Conservation (phyloP, 1,140 invertebrate species). For the Pemphigus obesinymphae region DNA sequence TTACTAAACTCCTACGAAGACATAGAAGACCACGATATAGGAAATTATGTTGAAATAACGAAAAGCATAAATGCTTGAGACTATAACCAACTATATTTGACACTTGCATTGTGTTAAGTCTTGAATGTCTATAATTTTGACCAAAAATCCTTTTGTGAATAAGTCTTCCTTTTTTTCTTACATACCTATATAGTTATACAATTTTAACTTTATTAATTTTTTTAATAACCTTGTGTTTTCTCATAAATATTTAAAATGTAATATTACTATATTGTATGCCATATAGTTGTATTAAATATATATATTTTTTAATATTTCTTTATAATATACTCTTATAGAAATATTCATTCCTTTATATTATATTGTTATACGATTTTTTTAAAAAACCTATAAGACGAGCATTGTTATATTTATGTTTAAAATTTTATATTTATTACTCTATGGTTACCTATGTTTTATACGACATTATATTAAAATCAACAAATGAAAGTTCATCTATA, state of each 20-base stretch:
- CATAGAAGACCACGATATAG: not conserved
- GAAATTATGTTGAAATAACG: slow-evolving; percentile 12
- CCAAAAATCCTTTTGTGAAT: not conserved
- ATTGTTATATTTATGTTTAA: not conserved
- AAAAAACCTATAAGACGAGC: not conserved
- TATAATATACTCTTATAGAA: not conserved
- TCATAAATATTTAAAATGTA: not conserved
- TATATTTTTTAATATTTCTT: not conserved
- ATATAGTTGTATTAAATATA: not conserved
- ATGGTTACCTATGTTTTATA: not conserved
- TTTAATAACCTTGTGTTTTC: not conserved
- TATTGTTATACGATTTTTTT: not conserved
- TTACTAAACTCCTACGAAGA: slow-evolving; percentile 28
- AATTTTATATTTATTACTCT: not conserved
- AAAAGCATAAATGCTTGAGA: slow-evolving; percentile 30
- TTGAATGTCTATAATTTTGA: not conserved
- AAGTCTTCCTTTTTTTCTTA: not conserved
- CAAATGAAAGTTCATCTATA: no score
- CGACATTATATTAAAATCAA: not conserved
- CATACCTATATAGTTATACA: not conserved
- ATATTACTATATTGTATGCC: not conserved
- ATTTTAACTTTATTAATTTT: not conserved
- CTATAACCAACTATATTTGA: not conserved
- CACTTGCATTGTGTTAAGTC: not conserved
- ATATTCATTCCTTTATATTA: not conserved